Evolutionary conservation across 2,113 vertebrate genomes (phyloP).

Genomic region (Cnemophilus loriae): DNA sequence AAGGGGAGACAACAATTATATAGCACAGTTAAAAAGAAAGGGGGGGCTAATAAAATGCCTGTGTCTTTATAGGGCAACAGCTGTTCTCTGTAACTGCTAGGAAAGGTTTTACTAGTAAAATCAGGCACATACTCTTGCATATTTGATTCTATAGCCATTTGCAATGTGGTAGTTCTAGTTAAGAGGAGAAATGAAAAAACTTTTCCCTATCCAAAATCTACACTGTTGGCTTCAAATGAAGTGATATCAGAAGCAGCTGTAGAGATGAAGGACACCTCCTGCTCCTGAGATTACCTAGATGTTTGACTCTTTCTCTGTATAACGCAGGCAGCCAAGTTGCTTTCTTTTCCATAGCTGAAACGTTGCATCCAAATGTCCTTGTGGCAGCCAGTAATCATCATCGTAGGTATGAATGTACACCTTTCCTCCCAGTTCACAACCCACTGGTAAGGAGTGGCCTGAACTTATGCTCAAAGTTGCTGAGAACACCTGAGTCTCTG

Average conservation of each 20-base stretch:
- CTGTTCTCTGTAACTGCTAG: not conserved
- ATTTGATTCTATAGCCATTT: not conserved
- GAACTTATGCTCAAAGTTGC: not conserved
- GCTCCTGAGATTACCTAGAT: not conserved
- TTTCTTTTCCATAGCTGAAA: not conserved
- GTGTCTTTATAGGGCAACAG: not conserved
- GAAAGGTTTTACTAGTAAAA: slow-evolving; percentile 8
- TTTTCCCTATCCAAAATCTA: not conserved
- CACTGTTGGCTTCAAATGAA: not conserved
- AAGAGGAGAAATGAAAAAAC: not conserved
- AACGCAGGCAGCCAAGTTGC: not conserved
- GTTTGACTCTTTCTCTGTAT: not conserved
- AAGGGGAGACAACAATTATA: not conserved
- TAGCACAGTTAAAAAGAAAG: not conserved
- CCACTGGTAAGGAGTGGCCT: not conserved
- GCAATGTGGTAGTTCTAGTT: not conserved
- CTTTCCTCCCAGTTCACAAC: not conserved
- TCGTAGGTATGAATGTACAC: not conserved
- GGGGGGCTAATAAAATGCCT: not conserved
- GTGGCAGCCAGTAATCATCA: not conserved
- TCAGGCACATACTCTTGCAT: not conserved
- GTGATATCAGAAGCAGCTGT: not conserved
- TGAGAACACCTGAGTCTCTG: not conserved
- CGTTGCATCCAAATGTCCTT: not conserved
- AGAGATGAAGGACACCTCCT: not conserved